phyloP scores from a whole-genome alignment of 2,113 vertebrate species.

The Oryzias woworae region DNA sequence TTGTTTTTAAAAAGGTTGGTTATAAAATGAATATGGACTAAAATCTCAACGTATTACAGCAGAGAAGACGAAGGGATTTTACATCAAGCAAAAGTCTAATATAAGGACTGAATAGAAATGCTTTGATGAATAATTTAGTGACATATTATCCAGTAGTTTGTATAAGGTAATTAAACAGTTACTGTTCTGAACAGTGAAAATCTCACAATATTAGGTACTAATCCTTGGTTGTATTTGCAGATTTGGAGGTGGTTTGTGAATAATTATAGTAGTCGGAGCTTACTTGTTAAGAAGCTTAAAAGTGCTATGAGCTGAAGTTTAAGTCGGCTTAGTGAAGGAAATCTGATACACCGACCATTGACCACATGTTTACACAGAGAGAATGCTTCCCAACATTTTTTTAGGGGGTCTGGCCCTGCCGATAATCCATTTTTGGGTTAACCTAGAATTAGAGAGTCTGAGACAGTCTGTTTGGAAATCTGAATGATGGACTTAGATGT shows the following conservation, averaged over 20 bases:
- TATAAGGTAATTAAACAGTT: constrained; percentile 39
- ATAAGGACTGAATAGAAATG: too few relatives aligned
- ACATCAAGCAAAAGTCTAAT: too few relatives aligned
- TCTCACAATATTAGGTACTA: constrained; percentile 29
- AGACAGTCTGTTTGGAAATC: constrained; percentile 5
- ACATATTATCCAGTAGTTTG: not conserved
- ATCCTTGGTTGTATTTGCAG: constrained; percentile 44
- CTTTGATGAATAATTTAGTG: too few relatives aligned
- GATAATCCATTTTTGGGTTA: not conserved
- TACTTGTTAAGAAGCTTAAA: constrained; percentile 73
- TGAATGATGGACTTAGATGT: constrained; percentile 15
- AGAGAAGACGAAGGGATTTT: too few relatives aligned
- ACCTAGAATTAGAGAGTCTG: constrained; percentile 14
- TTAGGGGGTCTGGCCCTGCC: not conserved
- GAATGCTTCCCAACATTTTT: constrained; percentile 31
- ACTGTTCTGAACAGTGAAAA: constrained; percentile 26
- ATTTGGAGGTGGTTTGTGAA: constrained; percentile 57
- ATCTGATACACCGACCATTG: constrained; percentile 66
- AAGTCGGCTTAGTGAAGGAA: constrained; percentile 70
- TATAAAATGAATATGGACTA: too few relatives aligned
- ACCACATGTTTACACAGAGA: constrained; percentile 53
- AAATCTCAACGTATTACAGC: too few relatives aligned
- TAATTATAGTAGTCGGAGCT: constrained; percentile 74
- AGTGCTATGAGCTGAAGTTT: constrained; percentile 69
- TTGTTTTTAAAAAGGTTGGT: too few relatives aligned